These are phyloP conservation scores for Lophochroa leadbeateri DNA, from an alignment of 2,113 vertebrate species.

Conservation along the genomic window DNA sequence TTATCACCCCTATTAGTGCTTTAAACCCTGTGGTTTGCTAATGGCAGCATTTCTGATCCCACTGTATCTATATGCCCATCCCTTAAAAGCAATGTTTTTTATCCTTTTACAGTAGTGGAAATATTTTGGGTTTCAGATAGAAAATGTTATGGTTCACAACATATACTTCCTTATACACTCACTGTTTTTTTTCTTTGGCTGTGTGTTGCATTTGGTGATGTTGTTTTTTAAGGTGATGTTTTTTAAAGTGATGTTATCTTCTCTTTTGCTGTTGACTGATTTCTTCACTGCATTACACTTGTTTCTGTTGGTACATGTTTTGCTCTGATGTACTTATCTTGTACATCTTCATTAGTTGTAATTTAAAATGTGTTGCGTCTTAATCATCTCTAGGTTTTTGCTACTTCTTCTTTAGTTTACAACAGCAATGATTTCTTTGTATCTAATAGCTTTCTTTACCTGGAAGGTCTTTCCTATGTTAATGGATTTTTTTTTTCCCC, in stretches of 20 bases:
- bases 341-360: neutral
- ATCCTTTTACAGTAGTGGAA: neutral
- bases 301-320: neutral
- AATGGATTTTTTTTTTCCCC: neutral
- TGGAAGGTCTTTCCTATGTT: neutral
- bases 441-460: neutral
- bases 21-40: neutral
- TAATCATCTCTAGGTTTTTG: neutral
- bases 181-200: neutral
- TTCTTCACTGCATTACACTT: neutral
- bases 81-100: neutral
- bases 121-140: neutral
- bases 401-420: neutral
- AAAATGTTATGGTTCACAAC: neutral
- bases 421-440: neutral
- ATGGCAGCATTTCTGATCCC: neutral
- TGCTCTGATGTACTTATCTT: neutral
- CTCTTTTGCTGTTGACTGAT: neutral
- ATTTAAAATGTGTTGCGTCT: neutral
- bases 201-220: neutral
- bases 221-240: neutral
- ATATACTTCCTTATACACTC: neutral
- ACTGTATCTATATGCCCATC: neutral
- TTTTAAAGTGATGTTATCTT: neutral
- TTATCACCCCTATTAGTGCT: neutral